phyloP scores from a whole-genome alignment of 2,888 invertebrate genomes.

The Nemoura dubitans region DNA sequence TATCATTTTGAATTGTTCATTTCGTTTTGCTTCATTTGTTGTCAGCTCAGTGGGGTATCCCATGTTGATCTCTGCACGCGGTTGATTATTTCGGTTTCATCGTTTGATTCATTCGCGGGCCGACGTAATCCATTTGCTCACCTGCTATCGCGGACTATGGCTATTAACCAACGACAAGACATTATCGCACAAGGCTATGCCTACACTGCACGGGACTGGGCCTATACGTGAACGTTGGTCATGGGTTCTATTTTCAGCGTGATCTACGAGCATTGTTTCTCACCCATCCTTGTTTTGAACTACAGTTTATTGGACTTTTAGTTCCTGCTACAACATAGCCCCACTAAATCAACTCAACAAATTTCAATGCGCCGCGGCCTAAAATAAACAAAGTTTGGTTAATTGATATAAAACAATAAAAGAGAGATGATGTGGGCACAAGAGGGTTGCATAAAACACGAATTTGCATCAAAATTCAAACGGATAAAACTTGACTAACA shows the following conservation, averaged over 20 bases:
- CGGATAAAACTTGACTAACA: not conserved
- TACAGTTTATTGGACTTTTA: not conserved
- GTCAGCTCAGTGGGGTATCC: slow-evolving; percentile 35
- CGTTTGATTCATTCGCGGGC: not conserved
- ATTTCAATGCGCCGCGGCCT: not conserved
- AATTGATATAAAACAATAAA: slow-evolving; percentile 12
- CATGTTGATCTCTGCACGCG: slow-evolving; percentile 26
- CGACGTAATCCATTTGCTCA: slow-evolving; percentile 23
- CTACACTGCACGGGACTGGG: not conserved
- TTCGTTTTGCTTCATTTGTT: slow-evolving; percentile 35
- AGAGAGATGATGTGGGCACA: not conserved
- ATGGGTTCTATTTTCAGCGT: not conserved
- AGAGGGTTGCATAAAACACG: not conserved
- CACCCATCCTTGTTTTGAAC: not conserved
- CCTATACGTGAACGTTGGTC: not conserved
- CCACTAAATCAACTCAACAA: not conserved
- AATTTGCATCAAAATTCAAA: not conserved
- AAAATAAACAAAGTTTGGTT: not conserved
- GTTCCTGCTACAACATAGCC: not conserved
- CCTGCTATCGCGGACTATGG: not conserved
- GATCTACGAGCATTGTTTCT: not conserved
- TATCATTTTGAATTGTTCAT: slow-evolving; percentile 13
- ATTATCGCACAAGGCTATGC: not conserved
- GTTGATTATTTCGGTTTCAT: slow-evolving; percentile 35
- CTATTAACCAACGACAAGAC: slow-evolving; percentile 23